A percentile compares a stretch with the other conserved stretches of the same genome.
phyloP scores from a whole-genome alignment of 2,113 vertebrate genomes.

The Struthidea cinerea region DNA sequence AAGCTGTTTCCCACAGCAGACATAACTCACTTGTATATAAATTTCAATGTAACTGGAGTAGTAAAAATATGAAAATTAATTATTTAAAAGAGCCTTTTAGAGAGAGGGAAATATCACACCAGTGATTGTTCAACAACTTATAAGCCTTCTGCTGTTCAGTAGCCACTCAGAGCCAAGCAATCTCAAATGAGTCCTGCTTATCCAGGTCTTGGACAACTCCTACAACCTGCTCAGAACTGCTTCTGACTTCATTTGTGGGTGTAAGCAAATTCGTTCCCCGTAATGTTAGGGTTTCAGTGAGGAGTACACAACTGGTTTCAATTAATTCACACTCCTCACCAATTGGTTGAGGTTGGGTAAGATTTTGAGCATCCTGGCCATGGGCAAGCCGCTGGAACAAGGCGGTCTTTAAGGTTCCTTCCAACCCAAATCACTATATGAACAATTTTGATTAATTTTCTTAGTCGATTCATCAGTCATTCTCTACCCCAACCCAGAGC shows the following conservation, averaged over 20 bases:
- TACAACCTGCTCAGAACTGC: not conserved
- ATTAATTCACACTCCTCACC: not conserved
- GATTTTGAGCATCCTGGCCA: not conserved
- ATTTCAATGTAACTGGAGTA: not conserved
- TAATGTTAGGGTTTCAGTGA: rapidly evolving
- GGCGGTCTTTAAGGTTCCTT: not conserved
- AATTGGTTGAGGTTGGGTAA: not conserved
- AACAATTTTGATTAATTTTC: not conserved
- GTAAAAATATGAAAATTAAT: conserved; percentile 18
- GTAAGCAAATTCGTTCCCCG: not conserved
- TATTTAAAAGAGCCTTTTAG: not conserved
- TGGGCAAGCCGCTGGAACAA: rapidly evolving
- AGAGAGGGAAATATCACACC: not conserved
- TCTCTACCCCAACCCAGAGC: not conserved
- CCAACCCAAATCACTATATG: not conserved
- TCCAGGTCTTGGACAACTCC: not conserved
- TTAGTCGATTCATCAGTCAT: not conserved
- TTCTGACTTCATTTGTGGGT: not conserved
- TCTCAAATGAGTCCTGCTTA: not conserved
- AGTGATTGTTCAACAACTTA: not conserved
- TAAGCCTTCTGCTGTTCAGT: not conserved
- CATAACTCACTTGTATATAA: not conserved
- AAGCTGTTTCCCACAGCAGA: not conserved
- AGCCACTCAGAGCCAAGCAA: not conserved
- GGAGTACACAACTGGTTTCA: not conserved